Evolutionary conservation across 2,797 vertebrate species (phyloP), one percentile per base, ranked within the genome.

Genomic region (Muraenolepis orangiensis): DNA sequence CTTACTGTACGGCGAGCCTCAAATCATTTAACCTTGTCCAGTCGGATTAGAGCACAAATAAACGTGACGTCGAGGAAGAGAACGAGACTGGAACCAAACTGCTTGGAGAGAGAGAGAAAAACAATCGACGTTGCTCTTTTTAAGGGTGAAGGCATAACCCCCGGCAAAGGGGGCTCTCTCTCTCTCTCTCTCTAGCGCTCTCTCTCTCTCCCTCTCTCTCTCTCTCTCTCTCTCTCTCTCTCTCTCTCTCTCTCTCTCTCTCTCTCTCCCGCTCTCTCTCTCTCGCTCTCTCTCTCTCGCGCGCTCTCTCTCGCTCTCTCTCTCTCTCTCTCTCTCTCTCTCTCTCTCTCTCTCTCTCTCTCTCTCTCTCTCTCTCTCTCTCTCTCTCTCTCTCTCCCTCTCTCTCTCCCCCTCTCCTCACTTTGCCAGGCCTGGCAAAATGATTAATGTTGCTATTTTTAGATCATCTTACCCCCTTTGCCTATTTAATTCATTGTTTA

Each of bases 21-120:
- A n/a, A n/a, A 74, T 72, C 86, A 87, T 87, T 91, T 88, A 91
- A 91, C 90, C 90, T 83, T 87, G 88, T 91, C 90, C 70, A 74
- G 72, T 84, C 79, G 70, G 67, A 90, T 91, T 86, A 88, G 72
- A 69, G 69, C 46, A 40, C 68, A 86, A 82, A 82, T 75, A 81
- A 78, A 76, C 70, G 67, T 73, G 72, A 83, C 66, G 26, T 4
- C 70, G 28, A 42, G 42, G 81, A 69, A 74, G 81, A 66, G 30
- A 51, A 57, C 71, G 78, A 57, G 66, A 80, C 42, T 23, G 10
- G 57, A 26, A 64, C n/a, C 57, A 26, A n/a, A 26, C 57, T 64
- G 57, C n/a, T 26, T 3, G 57, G 51, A 23, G 23, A 64, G 69
- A 76, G n/a, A n/a, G n/a, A n/a, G n/a, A n/a, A n/a, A n/a, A n/a